A percentile compares a stretch with the other conserved stretches of the same genome.
Evolutionary conservation across 1,140 invertebrate genomes (phyloP).

Genomic region (Nixonia krombeini): DNA sequence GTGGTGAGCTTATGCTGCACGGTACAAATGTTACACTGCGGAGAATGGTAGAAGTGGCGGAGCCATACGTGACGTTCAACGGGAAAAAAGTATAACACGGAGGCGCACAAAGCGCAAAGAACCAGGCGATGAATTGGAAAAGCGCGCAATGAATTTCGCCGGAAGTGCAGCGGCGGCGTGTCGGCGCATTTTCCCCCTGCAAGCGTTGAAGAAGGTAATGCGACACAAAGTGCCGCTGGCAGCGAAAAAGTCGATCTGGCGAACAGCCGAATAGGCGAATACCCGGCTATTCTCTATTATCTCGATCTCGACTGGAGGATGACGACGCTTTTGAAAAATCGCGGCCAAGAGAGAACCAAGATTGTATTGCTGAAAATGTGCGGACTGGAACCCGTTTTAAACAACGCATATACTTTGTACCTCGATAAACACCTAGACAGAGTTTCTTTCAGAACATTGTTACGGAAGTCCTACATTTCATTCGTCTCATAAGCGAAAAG

Average conservation of each 20-base stretch:
- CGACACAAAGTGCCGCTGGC: conserved; percentile 11
- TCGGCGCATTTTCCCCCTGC: conserved; percentile 18
- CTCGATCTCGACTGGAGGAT: conserved; percentile 24
- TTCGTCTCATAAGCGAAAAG: no score
- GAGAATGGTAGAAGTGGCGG: neutral
- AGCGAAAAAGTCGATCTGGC: conserved; percentile 34
- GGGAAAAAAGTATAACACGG: conserved; percentile 3
- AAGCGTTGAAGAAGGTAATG: neutral
- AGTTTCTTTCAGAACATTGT: no score
- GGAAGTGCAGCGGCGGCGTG: conserved; percentile 31
- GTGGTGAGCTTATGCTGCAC: neutral
- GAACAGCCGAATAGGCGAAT: conserved; percentile 19
- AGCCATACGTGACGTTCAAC: neutral
- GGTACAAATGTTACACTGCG: neutral
- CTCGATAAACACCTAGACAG: no score
- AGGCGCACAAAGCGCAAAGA: conserved; percentile 14
- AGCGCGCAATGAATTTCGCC: conserved; percentile 47
- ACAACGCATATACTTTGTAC: no score
- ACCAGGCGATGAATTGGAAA: conserved; percentile 31
- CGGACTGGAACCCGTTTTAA: no score
- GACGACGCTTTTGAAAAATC: neutral
- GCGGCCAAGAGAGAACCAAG: no score
- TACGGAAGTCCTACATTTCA: no score
- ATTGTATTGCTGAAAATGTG: no score
- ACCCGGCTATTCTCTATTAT: conserved; percentile 22